Percentiles rank a stretch among this genome's conserved stretches.
These are phyloP conservation scores for Menura novaehollandiae DNA, from an alignment of 2,113 vertebrate genomes.

Conservation along the genomic window DNA sequence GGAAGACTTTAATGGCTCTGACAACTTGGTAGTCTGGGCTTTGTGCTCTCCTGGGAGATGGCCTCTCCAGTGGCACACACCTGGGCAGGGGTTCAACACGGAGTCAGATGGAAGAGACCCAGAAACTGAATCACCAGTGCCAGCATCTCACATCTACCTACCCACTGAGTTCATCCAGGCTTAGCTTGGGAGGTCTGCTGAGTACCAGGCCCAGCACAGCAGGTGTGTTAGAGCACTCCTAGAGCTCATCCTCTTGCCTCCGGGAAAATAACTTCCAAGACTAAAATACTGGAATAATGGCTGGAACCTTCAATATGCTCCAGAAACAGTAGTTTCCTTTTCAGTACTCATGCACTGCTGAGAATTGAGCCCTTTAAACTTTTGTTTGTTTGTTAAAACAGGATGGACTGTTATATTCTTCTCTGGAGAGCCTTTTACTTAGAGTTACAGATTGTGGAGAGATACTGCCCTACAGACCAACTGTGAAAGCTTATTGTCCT, in stretches of 20 bases:
- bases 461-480: neutral
- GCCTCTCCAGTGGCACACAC: fast-evolving
- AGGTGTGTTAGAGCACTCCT: neutral
- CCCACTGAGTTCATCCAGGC: neutral
- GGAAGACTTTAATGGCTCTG: neutral
- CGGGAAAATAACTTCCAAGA: neutral
- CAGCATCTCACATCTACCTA: neutral
- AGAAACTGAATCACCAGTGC: neutral
- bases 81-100: neutral
- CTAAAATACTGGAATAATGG: neutral
- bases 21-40: neutral
- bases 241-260: fast-evolving
- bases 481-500: neutral
- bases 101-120: neutral
- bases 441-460: neutral
- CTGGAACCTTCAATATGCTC: neutral
- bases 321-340: neutral
- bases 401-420: neutral
- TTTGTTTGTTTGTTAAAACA: neutral
- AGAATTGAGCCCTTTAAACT: neutral
- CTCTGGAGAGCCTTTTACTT: neutral
- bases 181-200: neutral
- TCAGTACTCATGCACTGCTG: neutral
- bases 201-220: neutral
- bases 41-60: neutral